Conservation (phyloP, 1,140 invertebrate genomes). For the Atta texana region DNA sequence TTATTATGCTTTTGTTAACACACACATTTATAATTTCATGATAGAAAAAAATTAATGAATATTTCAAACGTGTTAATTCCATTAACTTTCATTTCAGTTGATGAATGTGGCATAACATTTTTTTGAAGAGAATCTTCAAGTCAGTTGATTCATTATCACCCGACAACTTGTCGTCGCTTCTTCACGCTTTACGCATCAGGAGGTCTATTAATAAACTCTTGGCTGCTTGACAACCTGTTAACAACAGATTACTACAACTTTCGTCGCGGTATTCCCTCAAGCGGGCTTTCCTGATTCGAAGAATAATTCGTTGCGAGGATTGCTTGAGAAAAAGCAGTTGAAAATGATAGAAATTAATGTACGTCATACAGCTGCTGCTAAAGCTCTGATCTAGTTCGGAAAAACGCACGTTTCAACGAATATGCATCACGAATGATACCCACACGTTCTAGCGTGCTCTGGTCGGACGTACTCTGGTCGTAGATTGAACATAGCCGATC, state of each 20-base stretch:
- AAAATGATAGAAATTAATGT: conserved; percentile 12
- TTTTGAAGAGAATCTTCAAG: background rate
- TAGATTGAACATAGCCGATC: conserved; percentile 69
- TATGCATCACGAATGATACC: conserved; percentile 28
- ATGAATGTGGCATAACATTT: background rate
- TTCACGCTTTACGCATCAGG: background rate
- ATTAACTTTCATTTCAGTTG: background rate
- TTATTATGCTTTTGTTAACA: background rate
- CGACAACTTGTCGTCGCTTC: background rate
- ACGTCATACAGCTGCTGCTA: conserved; percentile 37
- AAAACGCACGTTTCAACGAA: conserved; percentile 26
- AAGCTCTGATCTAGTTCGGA: conserved; percentile 1
- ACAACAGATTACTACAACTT: conserved; percentile 46
- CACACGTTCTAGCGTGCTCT: conserved; percentile 4
- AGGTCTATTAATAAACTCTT: conserved; percentile 40
- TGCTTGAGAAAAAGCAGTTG: background rate
- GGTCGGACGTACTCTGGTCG: conserved; percentile 9
- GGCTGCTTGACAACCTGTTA: conserved; percentile 48
- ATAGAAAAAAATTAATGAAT: background rate
- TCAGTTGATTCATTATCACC: conserved; percentile 32
- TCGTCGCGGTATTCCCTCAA: conserved; percentile 7
- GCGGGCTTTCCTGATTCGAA: background rate
- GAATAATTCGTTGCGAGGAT: conserved; percentile 25
- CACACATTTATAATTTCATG: background rate
- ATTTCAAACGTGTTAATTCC: background rate